Evolutionary conservation across 2,888 invertebrate species (phyloP), one percentile per base, ranked within the genome.

Genomic region (Ectobius pallidus): DNA sequence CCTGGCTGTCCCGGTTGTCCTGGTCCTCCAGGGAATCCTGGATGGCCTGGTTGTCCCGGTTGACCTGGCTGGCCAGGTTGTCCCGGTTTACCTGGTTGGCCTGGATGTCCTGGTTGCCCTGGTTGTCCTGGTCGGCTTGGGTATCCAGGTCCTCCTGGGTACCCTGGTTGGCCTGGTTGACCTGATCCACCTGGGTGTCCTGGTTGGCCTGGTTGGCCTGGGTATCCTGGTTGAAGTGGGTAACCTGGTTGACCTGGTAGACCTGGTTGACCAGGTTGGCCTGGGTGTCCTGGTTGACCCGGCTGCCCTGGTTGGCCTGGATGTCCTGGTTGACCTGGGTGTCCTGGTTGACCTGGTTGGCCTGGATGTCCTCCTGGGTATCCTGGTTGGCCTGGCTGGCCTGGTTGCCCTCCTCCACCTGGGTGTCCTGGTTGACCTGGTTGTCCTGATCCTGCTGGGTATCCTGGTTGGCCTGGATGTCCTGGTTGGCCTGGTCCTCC

Each of bases 201-300:
- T 39, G 73, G 75, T 25, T 68, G 68, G 67, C 70, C 78, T 11
- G 80, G 78, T 20, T 81, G 79, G 22, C 81, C 80, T 7, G 80
- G 80, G 6, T 78, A 78, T 46, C 78, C 78, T 16, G 80, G 79
- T 3, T 77, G 67, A 22, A 82, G 81, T 6, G 81, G 79, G 3
- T 74, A 69, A 14, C 80, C 81, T 3, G 78, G 79, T 30, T 79
- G 78, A 4, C 81, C 81, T 9, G 79, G 77, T 39, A 77, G 78
- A 7, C 80, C 80, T 1, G 76, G 76, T 27, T 77, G 77, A 1
- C 79, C 79, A 16, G 79, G 73, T 0, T 77, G 76, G n/a, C 77
- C 77, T 25, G 74, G 69, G 44, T 78, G 75, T 72, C 78, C 75
- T 69, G 79, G 68, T 27, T 30, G 42, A 67, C 79, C 79, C 14